Base-by-base conservation (phyloP, 1,140 invertebrate species). In the Scaptomyza hsui region DNA sequence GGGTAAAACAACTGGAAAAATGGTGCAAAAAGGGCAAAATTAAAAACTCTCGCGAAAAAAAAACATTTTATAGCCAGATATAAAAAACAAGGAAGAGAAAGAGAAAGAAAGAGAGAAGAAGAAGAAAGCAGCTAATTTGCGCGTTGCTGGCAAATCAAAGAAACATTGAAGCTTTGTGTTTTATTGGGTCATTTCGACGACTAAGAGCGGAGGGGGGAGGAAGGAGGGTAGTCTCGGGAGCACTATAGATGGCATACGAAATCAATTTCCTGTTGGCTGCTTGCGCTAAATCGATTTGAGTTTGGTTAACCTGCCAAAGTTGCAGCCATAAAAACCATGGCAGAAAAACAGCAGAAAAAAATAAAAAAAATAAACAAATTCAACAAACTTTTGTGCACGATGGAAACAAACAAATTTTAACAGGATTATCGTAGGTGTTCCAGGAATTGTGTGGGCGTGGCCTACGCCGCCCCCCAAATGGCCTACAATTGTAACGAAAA, bases 351-450 rank as follows among this genome's bases (percentile, higher is more conserved):
- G 5, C 52, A 15, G 15, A 44, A 47, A 26, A 16, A 26, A 49
- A 42, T 35, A 37, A 35, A 29, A 39, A 41, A 41, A 21, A 29
- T 1, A 26, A 42, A 60, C 45, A 53, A 55, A 55, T 48, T 57
- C 39, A 47, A 48, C 26, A 45, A 69, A 86, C 82, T 75, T 29
- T 75, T 88, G 77, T 74, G 75, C 32, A 56, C 82, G 61, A 61
- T 82, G 72, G 74, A 88, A 88, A 82, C 74, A 88, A 88, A 82
- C 82, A 82, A 72, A 88, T 78, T 86, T 88, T 88, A 86, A 86
- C 81, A 82, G 81, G 81, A 86, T 86, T 86, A 86, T 82, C 51
- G 71, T 65, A 82, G 74, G 78, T 88, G 78, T 88, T 72, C 42
- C 29, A 52, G n/a, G 35, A 51, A 19, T 18, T 4, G 12, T 37